Evolutionary conservation across 2,888 invertebrate genomes (phyloP).

Genomic region (Anarsia innoxiella): DNA sequence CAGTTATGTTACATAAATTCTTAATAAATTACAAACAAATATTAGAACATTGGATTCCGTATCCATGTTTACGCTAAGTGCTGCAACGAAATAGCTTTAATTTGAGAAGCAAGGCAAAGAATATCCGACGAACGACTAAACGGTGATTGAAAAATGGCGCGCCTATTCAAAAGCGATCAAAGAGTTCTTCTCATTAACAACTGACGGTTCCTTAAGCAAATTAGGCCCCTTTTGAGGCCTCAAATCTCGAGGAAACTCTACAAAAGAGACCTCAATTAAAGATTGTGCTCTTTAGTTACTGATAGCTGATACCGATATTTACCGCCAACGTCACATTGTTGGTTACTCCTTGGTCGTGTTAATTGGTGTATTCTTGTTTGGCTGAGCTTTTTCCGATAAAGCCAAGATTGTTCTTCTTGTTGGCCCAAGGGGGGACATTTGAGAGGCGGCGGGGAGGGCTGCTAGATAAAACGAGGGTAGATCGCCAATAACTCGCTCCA

Average conservation of each 20-base stretch:
- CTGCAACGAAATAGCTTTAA: no score
- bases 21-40: neutral
- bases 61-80: no score
- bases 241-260: neutral
- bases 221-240: conserved; percentile 1
- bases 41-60: neutral
- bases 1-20: conserved; percentile 4
- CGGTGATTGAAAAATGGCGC: neutral
- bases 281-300: conserved; percentile 2
- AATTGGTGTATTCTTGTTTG: conserved; percentile 64
- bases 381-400: conserved; percentile 65
- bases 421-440: conserved; percentile 33
- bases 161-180: neutral
- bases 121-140: no score
- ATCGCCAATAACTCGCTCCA: conserved; percentile 70
- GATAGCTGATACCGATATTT: conserved; percentile 16
- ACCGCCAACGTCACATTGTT: conserved; percentile 17
- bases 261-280: conserved; percentile 5
- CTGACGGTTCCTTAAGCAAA: neutral
- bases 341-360: conserved; percentile 37
- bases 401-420: conserved; percentile 61
- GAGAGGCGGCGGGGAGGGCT: conserved; percentile 29
- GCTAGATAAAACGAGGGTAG: conserved; percentile 64
- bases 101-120: no score
- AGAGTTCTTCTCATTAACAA: neutral